A percentile compares a stretch with the other conserved stretches of the same genome.
Conservation (phyloP, 2,797 vertebrate species). For the Silurus aristotelis region DNA sequence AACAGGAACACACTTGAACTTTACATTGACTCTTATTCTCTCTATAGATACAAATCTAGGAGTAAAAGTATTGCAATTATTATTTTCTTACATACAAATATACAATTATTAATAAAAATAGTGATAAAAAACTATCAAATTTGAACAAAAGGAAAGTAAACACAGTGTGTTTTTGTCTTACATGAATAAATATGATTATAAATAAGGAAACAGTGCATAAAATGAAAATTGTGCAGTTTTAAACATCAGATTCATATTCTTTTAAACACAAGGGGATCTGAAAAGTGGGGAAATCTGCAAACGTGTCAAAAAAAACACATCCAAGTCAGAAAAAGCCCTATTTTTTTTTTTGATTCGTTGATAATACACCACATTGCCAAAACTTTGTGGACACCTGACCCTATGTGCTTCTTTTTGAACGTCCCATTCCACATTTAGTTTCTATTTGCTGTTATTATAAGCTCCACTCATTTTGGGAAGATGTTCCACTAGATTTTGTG, state of each 20-base stretch:
- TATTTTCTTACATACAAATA: not conserved
- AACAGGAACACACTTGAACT: not conserved
- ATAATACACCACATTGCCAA: no score
- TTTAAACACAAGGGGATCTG: not conserved
- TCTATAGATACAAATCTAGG: not conserved
- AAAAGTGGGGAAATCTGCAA: not conserved
- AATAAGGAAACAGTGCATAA: not conserved
- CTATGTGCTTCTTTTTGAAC: no score
- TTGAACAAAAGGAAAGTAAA: slow-evolving; percentile 18
- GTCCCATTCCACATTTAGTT: no score
- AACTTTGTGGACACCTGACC: no score
- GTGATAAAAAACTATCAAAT: not conserved
- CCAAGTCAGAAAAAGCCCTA: not conserved
- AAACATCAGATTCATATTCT: no score
- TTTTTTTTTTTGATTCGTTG: no score
- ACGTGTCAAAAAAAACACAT: not conserved
- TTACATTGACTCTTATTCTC: not conserved
- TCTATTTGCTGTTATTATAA: no score
- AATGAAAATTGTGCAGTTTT: not conserved
- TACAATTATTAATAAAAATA: not conserved
- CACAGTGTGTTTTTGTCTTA: not conserved
- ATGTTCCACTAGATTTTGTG: no score
- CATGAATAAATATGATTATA: slow-evolving; percentile 11
- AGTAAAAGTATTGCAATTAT: not conserved
- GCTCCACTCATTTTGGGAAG: no score